Evolutionary conservation across 2,113 vertebrate genomes (phyloP).

Genomic region (Onychorhynchus coronatus): DNA sequence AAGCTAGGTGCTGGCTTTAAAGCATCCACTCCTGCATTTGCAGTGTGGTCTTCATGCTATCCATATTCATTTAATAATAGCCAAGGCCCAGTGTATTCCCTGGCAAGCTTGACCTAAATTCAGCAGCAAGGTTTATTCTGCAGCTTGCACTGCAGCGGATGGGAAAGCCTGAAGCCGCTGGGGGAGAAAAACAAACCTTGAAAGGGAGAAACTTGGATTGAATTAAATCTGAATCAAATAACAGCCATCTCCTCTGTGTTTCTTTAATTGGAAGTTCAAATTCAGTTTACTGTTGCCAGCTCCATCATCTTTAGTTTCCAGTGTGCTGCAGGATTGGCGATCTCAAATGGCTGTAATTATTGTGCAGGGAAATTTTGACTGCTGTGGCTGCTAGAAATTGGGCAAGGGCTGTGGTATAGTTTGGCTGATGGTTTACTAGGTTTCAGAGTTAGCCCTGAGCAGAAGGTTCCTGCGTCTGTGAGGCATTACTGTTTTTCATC

Average conservation of each 20-base stretch:
- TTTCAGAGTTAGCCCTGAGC: not conserved
- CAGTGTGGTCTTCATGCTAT: not conserved
- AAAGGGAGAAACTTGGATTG: not conserved
- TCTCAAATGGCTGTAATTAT: not conserved
- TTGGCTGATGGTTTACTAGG: not conserved
- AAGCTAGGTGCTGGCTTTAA: not conserved
- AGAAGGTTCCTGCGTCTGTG: not conserved
- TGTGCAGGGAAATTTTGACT: not conserved
- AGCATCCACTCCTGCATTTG: not conserved
- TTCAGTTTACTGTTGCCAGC: not conserved
- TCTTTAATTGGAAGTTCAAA: slow-evolving; percentile 33
- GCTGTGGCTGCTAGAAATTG: not conserved
- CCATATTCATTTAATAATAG: not conserved
- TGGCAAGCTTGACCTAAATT: slow-evolving; percentile 45
- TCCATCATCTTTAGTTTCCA: not conserved
- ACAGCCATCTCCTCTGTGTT: not conserved
- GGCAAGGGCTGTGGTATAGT: not conserved
- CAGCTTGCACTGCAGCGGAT: not conserved
- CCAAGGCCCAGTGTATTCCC: not conserved
- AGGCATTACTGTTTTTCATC: not conserved
- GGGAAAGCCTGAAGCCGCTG: not conserved
- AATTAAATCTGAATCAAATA: slow-evolving; percentile 3
- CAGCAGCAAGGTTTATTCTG: not conserved
- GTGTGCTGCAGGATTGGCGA: not conserved
- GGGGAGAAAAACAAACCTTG: not conserved